Percentiles rank a stretch among this genome's conserved stretches.
phyloP scores from a whole-genome alignment of 2,888 invertebrate genomes.

The Polia nebulosa region DNA sequence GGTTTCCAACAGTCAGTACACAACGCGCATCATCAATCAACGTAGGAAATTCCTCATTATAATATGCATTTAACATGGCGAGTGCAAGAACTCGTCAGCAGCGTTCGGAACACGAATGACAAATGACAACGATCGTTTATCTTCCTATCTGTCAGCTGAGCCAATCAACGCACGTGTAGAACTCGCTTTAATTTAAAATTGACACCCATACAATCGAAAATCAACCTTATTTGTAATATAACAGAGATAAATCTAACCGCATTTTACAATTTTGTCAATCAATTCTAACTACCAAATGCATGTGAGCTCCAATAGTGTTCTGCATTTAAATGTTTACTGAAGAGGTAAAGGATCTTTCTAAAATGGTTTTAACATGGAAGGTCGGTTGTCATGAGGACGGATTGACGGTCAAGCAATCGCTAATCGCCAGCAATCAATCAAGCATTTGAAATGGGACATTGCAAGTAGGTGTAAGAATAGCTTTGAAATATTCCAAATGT shows the following conservation, averaged over 20 bases:
- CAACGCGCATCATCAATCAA: slow-evolving; percentile 82
- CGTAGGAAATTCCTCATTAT: slow-evolving; percentile 83
- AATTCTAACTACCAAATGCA: slow-evolving; percentile 69
- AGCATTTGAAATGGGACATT: slow-evolving; percentile 71
- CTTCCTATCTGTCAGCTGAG: slow-evolving; percentile 89
- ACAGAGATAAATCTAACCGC: slow-evolving; percentile 51
- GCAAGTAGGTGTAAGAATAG: slow-evolving; percentile 58
- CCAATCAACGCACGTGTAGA: slow-evolving; percentile 88
- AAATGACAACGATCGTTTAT: slow-evolving; percentile 89
- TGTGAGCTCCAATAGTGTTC: slow-evolving; percentile 74
- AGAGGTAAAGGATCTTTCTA: slow-evolving; percentile 66
- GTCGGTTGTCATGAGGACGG: slow-evolving; percentile 73
- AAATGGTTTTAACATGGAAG: slow-evolving; percentile 68
- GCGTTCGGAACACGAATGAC: slow-evolving; percentile 82
- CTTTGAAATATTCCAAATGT: slow-evolving; percentile 55
- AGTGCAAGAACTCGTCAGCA: slow-evolving; percentile 81
- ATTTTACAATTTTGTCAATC: slow-evolving; percentile 64
- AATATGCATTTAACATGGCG: slow-evolving; percentile 86
- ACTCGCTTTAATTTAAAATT: slow-evolving; percentile 71
- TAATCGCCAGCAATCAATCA: slow-evolving; percentile 83
- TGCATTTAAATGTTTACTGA: slow-evolving; percentile 60
- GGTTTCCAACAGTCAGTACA: slow-evolving; percentile 8
- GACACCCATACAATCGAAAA: slow-evolving; percentile 41
- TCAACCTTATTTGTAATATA: slow-evolving; percentile 44
- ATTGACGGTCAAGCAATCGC: slow-evolving; percentile 79